phyloP scores from a whole-genome alignment of 2,888 invertebrate species.

The Spisula subtruncata region DNA sequence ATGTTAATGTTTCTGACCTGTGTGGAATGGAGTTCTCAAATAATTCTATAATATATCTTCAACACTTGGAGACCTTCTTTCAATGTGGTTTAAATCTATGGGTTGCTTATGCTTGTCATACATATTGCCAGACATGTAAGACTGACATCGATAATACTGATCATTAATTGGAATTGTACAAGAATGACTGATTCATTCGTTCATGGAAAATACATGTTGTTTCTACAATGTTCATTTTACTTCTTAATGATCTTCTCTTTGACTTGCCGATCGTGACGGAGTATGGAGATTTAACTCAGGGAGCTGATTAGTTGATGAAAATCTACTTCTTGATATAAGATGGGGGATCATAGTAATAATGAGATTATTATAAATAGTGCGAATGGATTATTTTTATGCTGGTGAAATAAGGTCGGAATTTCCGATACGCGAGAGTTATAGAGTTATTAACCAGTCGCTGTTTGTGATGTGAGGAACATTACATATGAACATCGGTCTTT shows the following conservation, averaged over 20 bases:
- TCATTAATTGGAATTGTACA: too few species aligned
- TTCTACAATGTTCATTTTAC: too few species aligned
- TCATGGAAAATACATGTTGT: too few species aligned
- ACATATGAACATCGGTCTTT: background rate
- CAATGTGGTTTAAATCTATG: too few species aligned
- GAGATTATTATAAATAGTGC: background rate
- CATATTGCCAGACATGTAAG: too few species aligned
- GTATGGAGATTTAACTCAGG: background rate
- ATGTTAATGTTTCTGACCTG: too few species aligned
- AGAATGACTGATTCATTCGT: too few species aligned
- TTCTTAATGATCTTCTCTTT: background rate
- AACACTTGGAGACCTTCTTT: too few species aligned
- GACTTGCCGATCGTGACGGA: background rate
- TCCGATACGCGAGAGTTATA: background rate
- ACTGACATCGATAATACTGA: too few species aligned
- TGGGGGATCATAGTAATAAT: background rate
- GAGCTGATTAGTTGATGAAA: background rate
- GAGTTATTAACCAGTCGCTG: background rate
- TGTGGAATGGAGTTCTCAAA: too few species aligned
- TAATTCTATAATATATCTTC: too few species aligned
- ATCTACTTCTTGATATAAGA: background rate
- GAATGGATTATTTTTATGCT: background rate
- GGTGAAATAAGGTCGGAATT: background rate
- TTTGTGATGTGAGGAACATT: background rate
- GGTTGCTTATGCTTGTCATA: too few species aligned